Percentiles rank a stretch among this genome's conserved stretches.
phyloP scores from a whole-genome alignment of 64 coral and sea anemone genomes.

The Montipora foliosa region DNA sequence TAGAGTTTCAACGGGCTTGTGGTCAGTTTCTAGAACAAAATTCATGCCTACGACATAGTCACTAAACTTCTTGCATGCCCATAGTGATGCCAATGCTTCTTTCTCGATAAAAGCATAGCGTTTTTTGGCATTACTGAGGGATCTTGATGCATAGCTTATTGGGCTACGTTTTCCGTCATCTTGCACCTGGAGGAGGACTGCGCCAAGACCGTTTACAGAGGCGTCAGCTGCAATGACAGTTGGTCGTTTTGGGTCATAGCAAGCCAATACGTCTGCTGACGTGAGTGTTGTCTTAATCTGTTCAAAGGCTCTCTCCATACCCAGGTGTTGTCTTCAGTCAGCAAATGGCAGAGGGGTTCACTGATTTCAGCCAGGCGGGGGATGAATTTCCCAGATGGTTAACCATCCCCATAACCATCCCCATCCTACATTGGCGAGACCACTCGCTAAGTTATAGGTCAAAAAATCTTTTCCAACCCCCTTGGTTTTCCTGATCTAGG shows the following conservation, averaged over 20 bases:
- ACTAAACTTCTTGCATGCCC: conserved; percentile 41
- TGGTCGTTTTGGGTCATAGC: conserved; percentile 20
- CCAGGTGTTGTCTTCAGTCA: conserved; percentile 33
- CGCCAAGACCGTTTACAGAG: too few species aligned
- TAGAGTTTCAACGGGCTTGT: conserved; percentile 13
- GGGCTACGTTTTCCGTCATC: conserved; percentile 39
- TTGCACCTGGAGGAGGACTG: conserved; percentile 54
- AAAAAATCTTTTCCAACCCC: too few species aligned
- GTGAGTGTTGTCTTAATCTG: conserved; percentile 44
- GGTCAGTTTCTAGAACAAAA: conserved; percentile 24
- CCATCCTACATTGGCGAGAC: too few species aligned
- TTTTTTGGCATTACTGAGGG: conserved; percentile 39
- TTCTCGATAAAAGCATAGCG: conserved; percentile 46
- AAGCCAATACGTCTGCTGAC: conserved; percentile 25
- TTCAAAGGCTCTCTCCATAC: conserved; percentile 48
- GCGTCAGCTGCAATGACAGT: too few species aligned
- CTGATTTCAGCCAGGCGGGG: neutral
- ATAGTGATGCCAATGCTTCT: conserved; percentile 38
- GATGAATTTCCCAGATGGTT: conserved; percentile 41
- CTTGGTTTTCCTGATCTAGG: too few species aligned
- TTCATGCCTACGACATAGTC: conserved; percentile 55
- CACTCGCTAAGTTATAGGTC: too few species aligned
- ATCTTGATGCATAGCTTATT: conserved; percentile 33
- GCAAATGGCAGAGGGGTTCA: conserved; percentile 16
- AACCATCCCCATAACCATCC: conserved; percentile 42